Base-by-base conservation (phyloP, 2,797 vertebrate species). In the Ceryle rudis region DNA sequence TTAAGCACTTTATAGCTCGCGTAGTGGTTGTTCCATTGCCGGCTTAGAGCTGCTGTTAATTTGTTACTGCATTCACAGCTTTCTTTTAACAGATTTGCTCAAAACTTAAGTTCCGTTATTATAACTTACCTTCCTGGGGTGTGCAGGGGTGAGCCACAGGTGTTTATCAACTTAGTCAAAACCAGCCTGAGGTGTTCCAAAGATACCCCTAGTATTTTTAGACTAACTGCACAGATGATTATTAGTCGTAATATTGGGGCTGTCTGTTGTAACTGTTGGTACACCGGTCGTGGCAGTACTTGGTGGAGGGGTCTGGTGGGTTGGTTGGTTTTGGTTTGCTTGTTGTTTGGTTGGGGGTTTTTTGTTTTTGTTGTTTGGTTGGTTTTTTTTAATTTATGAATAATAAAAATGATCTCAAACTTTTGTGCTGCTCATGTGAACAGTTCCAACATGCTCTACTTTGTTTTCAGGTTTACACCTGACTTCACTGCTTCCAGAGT, bases 401-500 rank as follows among this genome's bases (percentile, higher is more conserved):
- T 82, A 67, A 47, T 14, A 41, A 41, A 73, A 49, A 37, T 39
- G 44, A 19, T 22, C 57, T 82, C 9, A 35, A 70, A 75, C 4
- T 54, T 39, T 22, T 2, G 1, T 57, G 7, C 19, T 61, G 12
- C 71, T 90, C 11, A 4, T 33, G 14, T 69, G n/a, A 31, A 28
- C 83, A 46, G 18, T 74, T 74, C 7, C 58, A 46, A 55, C 1
- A 1, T 61, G 8, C 29, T 88, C 84, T 65, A 6, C 60, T 79
- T 93, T 87, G 18, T 88, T 97, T 95, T 10, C 69, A 99, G 99
- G 98, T 99, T 99, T 98, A 99, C 99, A 96, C 99, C 99, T 46
- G 99, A 99, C 98, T 99, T 99, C 98, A 99, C 99, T 49, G 99
- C 99, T 49, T 99, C 99, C 93, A 98, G 99, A 98, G 98, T 99